These are phyloP conservation scores for Mactra quadrangularis DNA, from an alignment of 1,140 invertebrate species.

Conservation along the genomic window DNA sequence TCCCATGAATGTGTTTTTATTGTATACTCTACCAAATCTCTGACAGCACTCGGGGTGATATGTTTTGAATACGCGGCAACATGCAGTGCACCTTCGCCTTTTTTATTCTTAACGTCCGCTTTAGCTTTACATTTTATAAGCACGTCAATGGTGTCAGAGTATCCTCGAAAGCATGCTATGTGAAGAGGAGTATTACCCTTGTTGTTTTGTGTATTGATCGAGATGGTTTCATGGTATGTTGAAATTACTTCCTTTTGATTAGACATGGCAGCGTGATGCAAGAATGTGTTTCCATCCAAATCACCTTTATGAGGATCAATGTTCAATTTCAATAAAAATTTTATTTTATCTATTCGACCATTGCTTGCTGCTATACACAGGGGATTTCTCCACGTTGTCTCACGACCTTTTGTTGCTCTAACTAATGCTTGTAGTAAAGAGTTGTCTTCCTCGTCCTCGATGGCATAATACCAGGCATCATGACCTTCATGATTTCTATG, in stretches of 20 bases:
- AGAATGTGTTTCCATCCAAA: conserved; percentile 83
- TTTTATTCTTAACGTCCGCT: conserved; percentile 73
- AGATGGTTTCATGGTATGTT: conserved; percentile 78
- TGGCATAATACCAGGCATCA: conserved; percentile 75
- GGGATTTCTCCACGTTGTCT: conserved; percentile 59
- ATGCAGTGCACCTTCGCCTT: conserved; percentile 77
- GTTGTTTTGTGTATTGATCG: conserved; percentile 74
- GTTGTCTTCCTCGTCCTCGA: conserved; percentile 65
- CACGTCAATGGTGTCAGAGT: conserved; percentile 70
- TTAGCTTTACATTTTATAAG: conserved; percentile 76
- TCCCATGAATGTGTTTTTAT: conserved; percentile 78
- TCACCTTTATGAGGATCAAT: conserved; percentile 80
- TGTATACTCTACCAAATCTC: conserved; percentile 73
- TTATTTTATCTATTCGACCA: conserved; percentile 71
- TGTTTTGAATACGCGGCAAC: conserved; percentile 71
- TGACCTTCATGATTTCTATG: conserved; percentile 76
- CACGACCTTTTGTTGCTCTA: conserved; percentile 28
- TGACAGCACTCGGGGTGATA: conserved; percentile 70
- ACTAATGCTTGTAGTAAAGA: conserved; percentile 66
- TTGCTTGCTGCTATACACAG: conserved; percentile 71
- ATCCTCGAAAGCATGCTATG: conserved; percentile 79
- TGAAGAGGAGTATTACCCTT: conserved; percentile 81
- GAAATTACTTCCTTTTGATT: conserved; percentile 84
- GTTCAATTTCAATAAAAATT: conserved; percentile 70
- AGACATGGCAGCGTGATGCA: conserved; percentile 86